phyloP scores from a whole-genome alignment of 2,888 invertebrate genomes.

The Orchesellides sinensis region DNA sequence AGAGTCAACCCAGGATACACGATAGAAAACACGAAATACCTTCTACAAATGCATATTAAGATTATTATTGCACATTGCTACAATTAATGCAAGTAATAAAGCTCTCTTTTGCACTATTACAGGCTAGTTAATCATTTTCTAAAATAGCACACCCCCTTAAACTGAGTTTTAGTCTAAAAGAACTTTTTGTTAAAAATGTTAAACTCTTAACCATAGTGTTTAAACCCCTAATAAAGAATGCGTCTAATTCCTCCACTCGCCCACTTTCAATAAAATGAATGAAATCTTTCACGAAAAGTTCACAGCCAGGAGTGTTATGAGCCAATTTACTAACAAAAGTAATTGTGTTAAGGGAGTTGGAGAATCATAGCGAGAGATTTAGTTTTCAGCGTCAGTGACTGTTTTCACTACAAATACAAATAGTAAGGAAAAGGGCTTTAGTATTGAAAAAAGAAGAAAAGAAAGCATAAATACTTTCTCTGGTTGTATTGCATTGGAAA shows the following conservation, averaged over 20 bases:
- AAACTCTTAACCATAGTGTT: too few relatives aligned
- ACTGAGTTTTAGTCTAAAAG: too few relatives aligned
- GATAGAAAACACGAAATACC: too few relatives aligned
- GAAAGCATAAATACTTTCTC: conserved; percentile 63
- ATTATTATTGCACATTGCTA: too few relatives aligned
- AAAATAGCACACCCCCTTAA: too few relatives aligned
- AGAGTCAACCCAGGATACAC: too few relatives aligned
- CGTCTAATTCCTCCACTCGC: conserved; percentile 30
- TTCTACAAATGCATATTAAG: too few relatives aligned
- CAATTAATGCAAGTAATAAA: too few relatives aligned
- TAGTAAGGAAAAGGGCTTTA: conserved; percentile 52
- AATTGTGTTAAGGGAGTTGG: conserved; percentile 42
- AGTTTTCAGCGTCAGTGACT: conserved; percentile 43
- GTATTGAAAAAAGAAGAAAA: conserved; percentile 42
- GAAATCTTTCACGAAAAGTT: conserved; percentile 32
- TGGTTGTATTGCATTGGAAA: conserved; percentile 57
- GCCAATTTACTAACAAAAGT: conserved; percentile 46
- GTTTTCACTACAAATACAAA: conserved; percentile 32
- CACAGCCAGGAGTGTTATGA: conserved; percentile 41
- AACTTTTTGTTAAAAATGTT: too few relatives aligned
- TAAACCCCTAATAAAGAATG: conserved; percentile 11
- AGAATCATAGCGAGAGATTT: conserved; percentile 36
- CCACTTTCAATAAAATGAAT: conserved; percentile 53
- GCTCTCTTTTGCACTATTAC: too few relatives aligned
- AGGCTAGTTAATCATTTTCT: too few relatives aligned